Evolutionary conservation across 2,113 vertebrate species (phyloP).

Genomic region (Zeus faber): DNA sequence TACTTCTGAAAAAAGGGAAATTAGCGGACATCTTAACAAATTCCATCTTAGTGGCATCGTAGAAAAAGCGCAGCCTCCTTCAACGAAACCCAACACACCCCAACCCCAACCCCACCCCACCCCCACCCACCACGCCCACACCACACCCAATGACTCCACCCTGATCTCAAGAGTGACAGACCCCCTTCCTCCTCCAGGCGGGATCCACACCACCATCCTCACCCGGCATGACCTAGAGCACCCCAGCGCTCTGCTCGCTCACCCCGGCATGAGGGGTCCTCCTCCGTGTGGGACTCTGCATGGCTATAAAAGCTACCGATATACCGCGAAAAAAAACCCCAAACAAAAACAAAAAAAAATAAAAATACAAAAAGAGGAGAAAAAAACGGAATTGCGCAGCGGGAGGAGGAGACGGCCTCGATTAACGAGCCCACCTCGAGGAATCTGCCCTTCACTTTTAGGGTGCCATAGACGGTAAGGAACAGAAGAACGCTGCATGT

Average conservation of each 20-base stretch:
- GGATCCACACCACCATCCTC: conserved; percentile 10
- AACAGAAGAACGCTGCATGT: no score
- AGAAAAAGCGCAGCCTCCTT: conserved; percentile 69
- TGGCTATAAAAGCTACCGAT: conserved; percentile 80
- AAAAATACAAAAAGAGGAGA: conserved; percentile 54
- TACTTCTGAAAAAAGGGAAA: conserved; percentile 60
- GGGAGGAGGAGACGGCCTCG: conserved; percentile 12
- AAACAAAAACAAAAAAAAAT: conserved; percentile 24
- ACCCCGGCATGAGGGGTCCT: conserved; percentile 87
- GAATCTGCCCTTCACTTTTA: conserved; percentile 26
- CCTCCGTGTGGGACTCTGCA: conserved; percentile 85
- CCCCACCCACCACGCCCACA: conserved; percentile 55
- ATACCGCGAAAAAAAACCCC: conserved; percentile 48
- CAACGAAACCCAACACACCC: conserved; percentile 49
- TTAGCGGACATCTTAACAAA: conserved; percentile 69
- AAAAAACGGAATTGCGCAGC: background rate
- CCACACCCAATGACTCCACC: conserved; percentile 20
- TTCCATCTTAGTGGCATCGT: conserved; percentile 67
- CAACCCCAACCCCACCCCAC: conserved; percentile 8
- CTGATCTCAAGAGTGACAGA: conserved; percentile 56
- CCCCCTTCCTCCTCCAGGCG: background rate
- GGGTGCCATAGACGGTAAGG: conserved; percentile 29
- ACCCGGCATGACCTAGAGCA: conserved; percentile 68
- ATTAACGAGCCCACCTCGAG: conserved; percentile 46
- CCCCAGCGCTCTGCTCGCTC: background rate